Base-by-base conservation (phyloP, 2,888 invertebrate species). In the Synergus umbraculus region DNA sequence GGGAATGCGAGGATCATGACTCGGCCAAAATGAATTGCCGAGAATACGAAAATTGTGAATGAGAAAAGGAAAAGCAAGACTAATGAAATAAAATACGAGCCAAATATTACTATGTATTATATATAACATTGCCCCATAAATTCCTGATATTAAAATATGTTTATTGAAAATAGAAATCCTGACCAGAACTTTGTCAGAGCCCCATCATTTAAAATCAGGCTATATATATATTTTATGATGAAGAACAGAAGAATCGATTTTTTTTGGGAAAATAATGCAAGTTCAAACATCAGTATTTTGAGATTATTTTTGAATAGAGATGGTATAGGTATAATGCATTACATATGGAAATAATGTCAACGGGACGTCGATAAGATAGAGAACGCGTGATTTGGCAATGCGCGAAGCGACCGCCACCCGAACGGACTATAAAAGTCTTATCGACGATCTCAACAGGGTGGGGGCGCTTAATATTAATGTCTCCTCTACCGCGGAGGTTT, bases 381-480 rank as follows among this genome's bases (percentile, higher is more conserved):
- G 83, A 81, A 83, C 83, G 79, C 83, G 82, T 82, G 86, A 87
- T 88, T 89, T 85, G 87, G 86, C 87, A 86, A 85, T 86, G 86
- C 85, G 83, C 87, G 84, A 86, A 86, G 83, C 81, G 79, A 66
- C 83, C 79, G 84, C 85, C 86, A 83, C 86, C 83, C 83, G 84
- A 81, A 69, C 85, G 84, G 82, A 83, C 86, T 87, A 86, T 88
- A 89, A 88, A 89, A 89, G 85, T 87, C 89, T 88, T 88, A 88
- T 88, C 87, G 84, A 82, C 81, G 85, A 88, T 87, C 87, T 87
- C 78, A 49, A 79, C 79, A 77, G 79, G 82, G 86, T 86, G 85
- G 86, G 85, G 86, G 88, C 84, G 86, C 86, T 89, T 87, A 87
- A 88, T 88, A 89, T 89, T 89, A 89, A 88, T 88, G 87, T 87